A percentile compares a stretch with the other conserved stretches of the same genome.
Evolutionary conservation across 2,888 invertebrate species (phyloP).

Genomic region (Hanleya hanleyi): DNA sequence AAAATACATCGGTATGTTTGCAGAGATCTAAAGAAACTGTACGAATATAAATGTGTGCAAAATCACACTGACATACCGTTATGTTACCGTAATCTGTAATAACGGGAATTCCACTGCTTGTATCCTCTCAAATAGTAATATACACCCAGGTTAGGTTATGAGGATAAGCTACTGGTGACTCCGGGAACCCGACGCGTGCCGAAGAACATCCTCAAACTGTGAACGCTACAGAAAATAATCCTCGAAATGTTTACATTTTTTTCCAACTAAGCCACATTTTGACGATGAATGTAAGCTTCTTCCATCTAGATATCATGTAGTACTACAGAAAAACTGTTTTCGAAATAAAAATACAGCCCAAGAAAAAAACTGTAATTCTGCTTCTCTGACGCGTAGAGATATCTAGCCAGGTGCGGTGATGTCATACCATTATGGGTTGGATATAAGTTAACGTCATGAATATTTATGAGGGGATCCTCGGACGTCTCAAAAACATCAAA

Average conservation of each 20-base stretch:
- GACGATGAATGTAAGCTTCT: too few species aligned
- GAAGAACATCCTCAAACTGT: slow-evolving; percentile 33
- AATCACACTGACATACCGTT: background rate
- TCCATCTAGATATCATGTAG: too few species aligned
- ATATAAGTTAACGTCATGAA: background rate
- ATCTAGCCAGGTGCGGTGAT: slow-evolving; percentile 24
- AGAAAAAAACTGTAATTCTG: too few species aligned
- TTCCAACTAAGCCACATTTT: too few species aligned
- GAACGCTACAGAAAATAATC: background rate
- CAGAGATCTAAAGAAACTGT: background rate
- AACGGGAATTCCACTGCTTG: background rate
- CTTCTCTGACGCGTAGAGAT: background rate
- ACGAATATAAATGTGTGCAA: background rate
- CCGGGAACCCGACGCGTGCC: slow-evolving; percentile 61
- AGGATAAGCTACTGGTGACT: slow-evolving; percentile 49
- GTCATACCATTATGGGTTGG: slow-evolving; percentile 40
- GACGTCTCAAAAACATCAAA: too few species aligned
- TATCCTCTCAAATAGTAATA: background rate
- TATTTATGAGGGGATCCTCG: background rate
- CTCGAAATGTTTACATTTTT: too few species aligned
- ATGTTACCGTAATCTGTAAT: background rate
- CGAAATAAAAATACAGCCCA: too few species aligned
- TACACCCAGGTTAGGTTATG: slow-evolving; percentile 5
- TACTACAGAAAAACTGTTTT: too few species aligned
- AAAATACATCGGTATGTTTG: background rate